Conservation (phyloP, 2,888 invertebrate species). For the Pelosia muscerda region DNA sequence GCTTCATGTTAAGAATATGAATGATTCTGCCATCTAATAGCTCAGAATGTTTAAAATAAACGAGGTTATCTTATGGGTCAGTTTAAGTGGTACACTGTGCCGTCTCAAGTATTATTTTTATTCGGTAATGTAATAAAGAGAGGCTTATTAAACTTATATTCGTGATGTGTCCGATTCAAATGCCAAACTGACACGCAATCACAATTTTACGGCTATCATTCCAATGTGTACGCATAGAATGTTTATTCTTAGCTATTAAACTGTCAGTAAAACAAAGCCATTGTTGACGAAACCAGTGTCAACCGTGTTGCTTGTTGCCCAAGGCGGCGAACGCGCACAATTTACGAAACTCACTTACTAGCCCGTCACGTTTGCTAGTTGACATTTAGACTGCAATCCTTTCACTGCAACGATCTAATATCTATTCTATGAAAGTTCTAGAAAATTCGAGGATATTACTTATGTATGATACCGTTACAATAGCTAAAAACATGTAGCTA, state of each 20-base stretch:
- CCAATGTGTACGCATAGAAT: slow-evolving; percentile 34
- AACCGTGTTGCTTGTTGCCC: slow-evolving; percentile 65
- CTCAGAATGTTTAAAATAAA: slow-evolving; percentile 36
- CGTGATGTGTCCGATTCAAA: slow-evolving; percentile 11
- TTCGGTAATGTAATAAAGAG: slow-evolving; percentile 6
- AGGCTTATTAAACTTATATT: slow-evolving; percentile 12
- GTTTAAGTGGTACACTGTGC: slow-evolving; percentile 21
- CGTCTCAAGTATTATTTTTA: slow-evolving; percentile 23
- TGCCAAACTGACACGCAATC: slow-evolving; percentile 28
- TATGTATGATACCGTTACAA: slow-evolving; percentile 16
- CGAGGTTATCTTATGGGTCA: slow-evolving; percentile 33
- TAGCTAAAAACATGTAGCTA: slow-evolving; percentile 20
- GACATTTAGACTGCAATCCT: slow-evolving; percentile 78
- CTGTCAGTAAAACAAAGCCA: slow-evolving; percentile 64
- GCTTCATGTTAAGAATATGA: slow-evolving; percentile 32
- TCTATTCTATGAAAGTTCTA: slow-evolving; percentile 45
- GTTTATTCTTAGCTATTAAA: slow-evolving; percentile 48
- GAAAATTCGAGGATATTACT: slow-evolving; percentile 20
- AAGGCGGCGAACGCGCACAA: slow-evolving; percentile 68
- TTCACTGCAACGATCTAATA: slow-evolving; percentile 66
- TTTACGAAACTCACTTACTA: slow-evolving; percentile 75
- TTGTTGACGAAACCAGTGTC: slow-evolving; percentile 72
- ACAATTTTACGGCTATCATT: slow-evolving; percentile 19
- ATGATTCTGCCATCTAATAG: slow-evolving; percentile 25
- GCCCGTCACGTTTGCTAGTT: slow-evolving; percentile 71